A percentile compares a stretch with the other conserved stretches of the same genome.
phyloP scores from a whole-genome alignment of 2,888 invertebrate genomes.

The Falcaria lacertinaria region DNA sequence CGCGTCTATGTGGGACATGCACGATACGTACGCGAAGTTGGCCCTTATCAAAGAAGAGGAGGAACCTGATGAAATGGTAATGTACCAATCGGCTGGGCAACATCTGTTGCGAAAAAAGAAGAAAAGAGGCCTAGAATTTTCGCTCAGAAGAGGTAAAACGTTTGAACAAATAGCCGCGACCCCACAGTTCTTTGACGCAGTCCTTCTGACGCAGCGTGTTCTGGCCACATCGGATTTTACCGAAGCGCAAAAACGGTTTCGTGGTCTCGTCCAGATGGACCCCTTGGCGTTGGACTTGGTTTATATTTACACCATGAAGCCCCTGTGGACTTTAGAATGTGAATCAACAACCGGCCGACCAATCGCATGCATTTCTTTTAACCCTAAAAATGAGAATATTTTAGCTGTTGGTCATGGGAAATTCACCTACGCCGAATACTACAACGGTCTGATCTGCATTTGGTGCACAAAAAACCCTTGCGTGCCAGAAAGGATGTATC shows the following conservation, averaged over 20 bases:
- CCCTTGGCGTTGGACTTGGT: slow-evolving; percentile 81
- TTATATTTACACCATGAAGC: slow-evolving; percentile 82
- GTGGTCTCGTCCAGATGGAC: slow-evolving; percentile 82
- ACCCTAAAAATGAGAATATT: slow-evolving; percentile 83
- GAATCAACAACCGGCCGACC: slow-evolving; percentile 72
- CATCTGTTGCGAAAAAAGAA: slow-evolving; percentile 50
- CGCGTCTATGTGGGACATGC: slow-evolving; percentile 89
- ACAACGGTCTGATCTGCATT: slow-evolving; percentile 83
- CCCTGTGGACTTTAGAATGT: slow-evolving; percentile 84
- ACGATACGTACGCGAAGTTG: slow-evolving; percentile 82
- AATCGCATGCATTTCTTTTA: slow-evolving; percentile 83
- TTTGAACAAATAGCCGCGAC: slow-evolving; percentile 46
- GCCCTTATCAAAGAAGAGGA: slow-evolving; percentile 41
- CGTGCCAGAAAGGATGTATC: slow-evolving; percentile 85
- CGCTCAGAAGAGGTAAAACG: slow-evolving; percentile 30
- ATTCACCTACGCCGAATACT: slow-evolving; percentile 77
- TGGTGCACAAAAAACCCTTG: slow-evolving; percentile 92
- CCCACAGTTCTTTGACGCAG: slow-evolving; percentile 80
- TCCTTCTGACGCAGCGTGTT: slow-evolving; percentile 84
- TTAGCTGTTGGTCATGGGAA: slow-evolving; percentile 88
- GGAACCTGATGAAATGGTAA: slow-evolving; percentile 67
- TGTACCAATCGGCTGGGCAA: slow-evolving; percentile 60
- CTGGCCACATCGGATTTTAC: slow-evolving; percentile 84
- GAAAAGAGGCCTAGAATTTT: slow-evolving; percentile 14
- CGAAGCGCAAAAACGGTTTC: slow-evolving; percentile 84